Base-by-base conservation (phyloP, 2,797 vertebrate genomes). In the Peromyscus eremicus region DNA sequence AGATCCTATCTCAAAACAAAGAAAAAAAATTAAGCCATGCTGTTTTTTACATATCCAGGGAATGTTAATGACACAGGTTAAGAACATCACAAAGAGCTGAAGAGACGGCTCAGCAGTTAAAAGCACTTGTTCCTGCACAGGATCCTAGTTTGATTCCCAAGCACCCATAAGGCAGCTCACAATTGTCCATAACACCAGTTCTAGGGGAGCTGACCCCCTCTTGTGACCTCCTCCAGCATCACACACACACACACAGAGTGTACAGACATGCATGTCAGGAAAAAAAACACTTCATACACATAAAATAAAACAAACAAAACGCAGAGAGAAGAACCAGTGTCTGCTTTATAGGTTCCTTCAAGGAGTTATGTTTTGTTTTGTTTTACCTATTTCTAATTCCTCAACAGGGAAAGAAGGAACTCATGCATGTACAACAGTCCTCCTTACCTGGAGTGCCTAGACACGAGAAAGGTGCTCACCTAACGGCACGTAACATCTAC, bases 381-480 rank as follows among this genome's bases (percentile, higher is more conserved):
- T 79, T 43, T 94, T 55, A 68, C 81, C 43, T n/a, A 40, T 82
- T 97, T 94, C 9, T 29, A 91, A 94, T 94, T 92, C n/a, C 29
- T 87, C 43, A 71, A 86, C 2, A 81, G 4, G 43, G n/a, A n/a
- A 52, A 92, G 70, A 43, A 96, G 76, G 83, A 95, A 89, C 82
- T 60, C 57, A 29, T 23, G 27, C 34, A 29, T 27, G 14, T 2
- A 40, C n/a, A 52, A 34, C 60, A 88, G 60, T 62, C 46, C 34
- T n/a, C n/a, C 73, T 79, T 91, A 14, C 79, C 27, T 49, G 8
- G 62, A 49, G 52, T 29, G 52, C 68, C 81, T 14, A n/a, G 12
- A 84, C 57, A 91, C 55, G 80, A 84, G 34, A 89, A 91, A 95
- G 27, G 37, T 0, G 25, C 32, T 66, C 70, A 34, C 29, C 52